Conservation (phyloP, 2,797 vertebrate genomes). For the Chaetophractus vellerosus region DNA sequence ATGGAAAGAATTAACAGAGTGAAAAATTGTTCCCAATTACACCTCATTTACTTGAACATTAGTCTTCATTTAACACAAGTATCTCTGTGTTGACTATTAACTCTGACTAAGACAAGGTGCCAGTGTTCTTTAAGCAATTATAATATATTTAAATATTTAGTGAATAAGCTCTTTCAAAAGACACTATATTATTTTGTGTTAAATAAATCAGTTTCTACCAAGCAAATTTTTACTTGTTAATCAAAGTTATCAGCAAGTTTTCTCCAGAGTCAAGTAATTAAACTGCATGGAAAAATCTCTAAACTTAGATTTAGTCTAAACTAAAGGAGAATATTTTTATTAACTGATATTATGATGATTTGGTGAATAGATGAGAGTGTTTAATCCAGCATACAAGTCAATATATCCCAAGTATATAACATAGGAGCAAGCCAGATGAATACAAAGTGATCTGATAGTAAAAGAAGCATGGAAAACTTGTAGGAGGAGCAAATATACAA, state of each 20-base stretch:
- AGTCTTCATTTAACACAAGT: constrained; percentile 60
- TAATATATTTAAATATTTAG: constrained; percentile 61
- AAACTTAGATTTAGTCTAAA: not conserved
- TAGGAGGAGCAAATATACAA: not conserved
- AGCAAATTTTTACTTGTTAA: not conserved
- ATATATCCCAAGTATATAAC: not conserved
- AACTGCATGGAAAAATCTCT: not conserved
- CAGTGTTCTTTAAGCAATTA: not conserved
- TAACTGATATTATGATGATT: not conserved
- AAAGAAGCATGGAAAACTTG: not conserved
- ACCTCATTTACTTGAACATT: constrained; percentile 68
- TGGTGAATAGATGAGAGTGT: not conserved
- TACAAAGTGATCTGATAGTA: not conserved
- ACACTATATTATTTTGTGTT: not conserved
- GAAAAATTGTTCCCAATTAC: constrained; percentile 69
- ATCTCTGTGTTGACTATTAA: constrained; percentile 61
- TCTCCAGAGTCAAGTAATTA: not conserved
- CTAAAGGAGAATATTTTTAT: not conserved
- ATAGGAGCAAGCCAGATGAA: not conserved
- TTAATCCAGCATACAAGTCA: not conserved
- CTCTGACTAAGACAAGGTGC: constrained; percentile 32
- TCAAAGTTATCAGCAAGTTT: not conserved
- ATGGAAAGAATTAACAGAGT: constrained; percentile 42
- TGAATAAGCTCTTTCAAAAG: constrained; percentile 15
- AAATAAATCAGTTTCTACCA: constrained; percentile 13